Conservation (phyloP, 2,888 invertebrate genomes). For the Andrena marginata region DNA sequence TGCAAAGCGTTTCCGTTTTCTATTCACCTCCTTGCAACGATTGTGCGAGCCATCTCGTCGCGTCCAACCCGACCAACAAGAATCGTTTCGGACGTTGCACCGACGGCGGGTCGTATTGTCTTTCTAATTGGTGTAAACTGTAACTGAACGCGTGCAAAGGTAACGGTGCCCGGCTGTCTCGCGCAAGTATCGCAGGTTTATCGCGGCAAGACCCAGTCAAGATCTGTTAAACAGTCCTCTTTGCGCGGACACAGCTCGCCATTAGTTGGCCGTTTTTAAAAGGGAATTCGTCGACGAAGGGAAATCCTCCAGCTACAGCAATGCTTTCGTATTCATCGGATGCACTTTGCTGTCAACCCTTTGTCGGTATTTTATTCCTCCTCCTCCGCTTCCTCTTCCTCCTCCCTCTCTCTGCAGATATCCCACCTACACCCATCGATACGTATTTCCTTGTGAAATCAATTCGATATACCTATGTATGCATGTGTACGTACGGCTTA, state of each 20-base stretch:
- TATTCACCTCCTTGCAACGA: neutral
- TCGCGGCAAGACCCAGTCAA: neutral
- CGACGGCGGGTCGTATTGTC: neutral
- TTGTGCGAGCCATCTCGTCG: neutral
- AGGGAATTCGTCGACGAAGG: constrained; percentile 26
- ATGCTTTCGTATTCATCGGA: constrained; percentile 46
- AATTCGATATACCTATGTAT: neutral
- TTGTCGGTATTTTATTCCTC: constrained; percentile 22
- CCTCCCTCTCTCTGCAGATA: neutral
- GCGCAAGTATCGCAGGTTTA: neutral
- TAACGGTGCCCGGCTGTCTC: no score
- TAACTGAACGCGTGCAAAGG: no score
- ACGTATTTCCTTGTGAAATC: constrained; percentile 2
- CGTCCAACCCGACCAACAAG: no score
- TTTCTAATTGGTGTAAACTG: constrained; percentile 14
- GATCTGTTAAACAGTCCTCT: constrained; percentile 34
- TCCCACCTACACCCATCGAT: neutral
- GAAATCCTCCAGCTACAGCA: constrained; percentile 18
- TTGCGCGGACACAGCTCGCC: constrained; percentile 33
- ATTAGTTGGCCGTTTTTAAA: constrained; percentile 29
- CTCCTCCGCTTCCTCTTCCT: neutral
- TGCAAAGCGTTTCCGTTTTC: constrained; percentile 5
- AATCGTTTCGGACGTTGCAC: no score
- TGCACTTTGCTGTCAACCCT: constrained; percentile 30
- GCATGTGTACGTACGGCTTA: no score